These are phyloP conservation scores for Caranx melampygus DNA, from an alignment of 2,113 vertebrate genomes.

Conservation along the genomic window DNA sequence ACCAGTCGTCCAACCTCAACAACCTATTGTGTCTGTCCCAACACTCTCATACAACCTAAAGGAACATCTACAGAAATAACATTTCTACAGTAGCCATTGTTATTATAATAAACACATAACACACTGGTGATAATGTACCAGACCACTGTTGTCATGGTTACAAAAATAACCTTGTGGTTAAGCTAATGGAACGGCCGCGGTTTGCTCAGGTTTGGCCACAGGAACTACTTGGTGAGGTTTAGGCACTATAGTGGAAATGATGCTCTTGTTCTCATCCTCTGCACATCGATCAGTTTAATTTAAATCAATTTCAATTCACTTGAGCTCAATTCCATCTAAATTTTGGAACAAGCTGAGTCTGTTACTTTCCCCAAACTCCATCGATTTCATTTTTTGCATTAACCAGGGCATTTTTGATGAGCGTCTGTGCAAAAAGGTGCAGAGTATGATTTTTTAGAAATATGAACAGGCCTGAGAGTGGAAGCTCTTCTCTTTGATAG, in stretches of 20 bases:
- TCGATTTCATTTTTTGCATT: conserved; percentile 5
- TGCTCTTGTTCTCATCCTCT: not conserved
- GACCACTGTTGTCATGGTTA: too few relatives aligned
- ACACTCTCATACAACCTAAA: too few relatives aligned
- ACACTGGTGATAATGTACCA: too few relatives aligned
- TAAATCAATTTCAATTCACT: not conserved
- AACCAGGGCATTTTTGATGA: not conserved
- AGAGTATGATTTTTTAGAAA: not conserved
- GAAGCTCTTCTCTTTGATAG: not conserved
- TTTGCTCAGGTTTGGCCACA: too few relatives aligned
- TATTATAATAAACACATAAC: too few relatives aligned
- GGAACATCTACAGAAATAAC: too few relatives aligned
- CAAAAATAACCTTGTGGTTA: too few relatives aligned
- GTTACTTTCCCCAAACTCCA: not conserved
- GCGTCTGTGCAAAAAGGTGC: not conserved
- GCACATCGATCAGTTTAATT: not conserved
- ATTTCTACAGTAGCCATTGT: too few relatives aligned
- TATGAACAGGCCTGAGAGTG: not conserved
- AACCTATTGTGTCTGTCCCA: too few relatives aligned
- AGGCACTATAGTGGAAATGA: not conserved
- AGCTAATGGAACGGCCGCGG: too few relatives aligned
- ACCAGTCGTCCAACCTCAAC: too few relatives aligned
- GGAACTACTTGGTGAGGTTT: too few relatives aligned
- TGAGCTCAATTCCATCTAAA: not conserved
- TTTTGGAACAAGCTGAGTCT: not conserved